phyloP scores from a whole-genome alignment of 2,888 invertebrate species.

The Nemoura dubitans region DNA sequence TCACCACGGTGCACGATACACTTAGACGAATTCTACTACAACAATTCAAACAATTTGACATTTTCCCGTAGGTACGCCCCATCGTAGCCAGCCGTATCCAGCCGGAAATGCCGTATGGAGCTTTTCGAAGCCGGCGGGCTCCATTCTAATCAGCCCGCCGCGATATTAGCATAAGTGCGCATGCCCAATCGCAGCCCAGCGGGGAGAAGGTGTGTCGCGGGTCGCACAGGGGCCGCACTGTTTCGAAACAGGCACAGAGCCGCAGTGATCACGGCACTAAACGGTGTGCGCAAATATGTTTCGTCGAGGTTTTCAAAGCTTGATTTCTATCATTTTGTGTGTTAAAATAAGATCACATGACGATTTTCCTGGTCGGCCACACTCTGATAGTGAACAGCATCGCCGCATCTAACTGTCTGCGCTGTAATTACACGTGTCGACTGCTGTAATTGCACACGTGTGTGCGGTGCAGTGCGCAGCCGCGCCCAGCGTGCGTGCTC shows the following conservation, averaged over 20 bases:
- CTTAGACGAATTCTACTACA: neutral
- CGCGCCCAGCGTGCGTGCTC: neutral
- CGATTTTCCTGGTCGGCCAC: no score
- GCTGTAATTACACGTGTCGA: no score
- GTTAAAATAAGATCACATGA: no score
- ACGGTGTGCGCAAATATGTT: no score
- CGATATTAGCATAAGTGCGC: neutral
- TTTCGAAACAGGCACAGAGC: no score
- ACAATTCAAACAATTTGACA: slow-evolving; percentile 12
- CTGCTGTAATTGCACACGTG: neutral
- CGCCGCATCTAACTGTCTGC: no score
- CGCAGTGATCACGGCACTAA: no score
- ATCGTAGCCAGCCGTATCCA: neutral
- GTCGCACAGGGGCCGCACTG: neutral
- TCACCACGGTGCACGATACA: neutral
- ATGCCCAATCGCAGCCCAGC: neutral
- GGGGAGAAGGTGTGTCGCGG: neutral
- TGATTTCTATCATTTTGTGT: no score
- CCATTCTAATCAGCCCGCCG: neutral
- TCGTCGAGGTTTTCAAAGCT: no score
- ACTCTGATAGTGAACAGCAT: no score
- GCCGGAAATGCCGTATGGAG: neutral
- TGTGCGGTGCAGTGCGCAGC: no score
- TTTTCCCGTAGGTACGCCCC: neutral
- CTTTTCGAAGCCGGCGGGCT: neutral